Evolutionary conservation across 2,888 invertebrate species (phyloP).

Genomic region (Tenthredo mesomela): DNA sequence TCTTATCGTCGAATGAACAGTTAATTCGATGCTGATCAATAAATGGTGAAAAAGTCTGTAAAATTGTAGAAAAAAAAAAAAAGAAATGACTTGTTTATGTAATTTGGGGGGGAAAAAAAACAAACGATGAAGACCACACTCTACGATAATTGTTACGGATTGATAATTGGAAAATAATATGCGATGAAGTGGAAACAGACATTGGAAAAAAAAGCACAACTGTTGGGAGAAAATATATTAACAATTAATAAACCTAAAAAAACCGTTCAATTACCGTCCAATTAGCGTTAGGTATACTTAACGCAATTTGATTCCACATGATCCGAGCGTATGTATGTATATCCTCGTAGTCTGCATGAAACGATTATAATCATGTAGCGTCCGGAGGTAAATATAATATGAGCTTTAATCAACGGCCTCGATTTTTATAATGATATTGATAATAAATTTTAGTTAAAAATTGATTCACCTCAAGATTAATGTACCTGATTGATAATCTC

Average conservation of each 20-base stretch:
- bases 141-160: background rate
- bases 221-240: no score
- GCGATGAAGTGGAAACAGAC: no score
- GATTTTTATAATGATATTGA: background rate
- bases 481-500: constrained; percentile 21
- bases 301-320: background rate
- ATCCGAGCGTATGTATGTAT: background rate
- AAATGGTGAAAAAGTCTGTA: background rate
- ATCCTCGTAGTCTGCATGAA: background rate
- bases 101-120: no score
- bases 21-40: background rate
- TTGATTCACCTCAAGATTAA: background rate
- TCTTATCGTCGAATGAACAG: background rate
- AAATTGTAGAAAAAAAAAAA: background rate
- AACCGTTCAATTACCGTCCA: background rate
- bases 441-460: background rate
- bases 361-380: background rate
- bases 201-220: no score
- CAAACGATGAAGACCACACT: no score
- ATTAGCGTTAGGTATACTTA: background rate
- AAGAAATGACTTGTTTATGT: no score
- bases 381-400: background rate
- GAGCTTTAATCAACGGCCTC: background rate
- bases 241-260: no score
- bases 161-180: background rate